A percentile compares a stretch with the other conserved stretches of the same genome.
These are phyloP conservation scores for Syngnathus acus DNA, from an alignment of 2,797 vertebrate species.

Conservation along the genomic window DNA sequence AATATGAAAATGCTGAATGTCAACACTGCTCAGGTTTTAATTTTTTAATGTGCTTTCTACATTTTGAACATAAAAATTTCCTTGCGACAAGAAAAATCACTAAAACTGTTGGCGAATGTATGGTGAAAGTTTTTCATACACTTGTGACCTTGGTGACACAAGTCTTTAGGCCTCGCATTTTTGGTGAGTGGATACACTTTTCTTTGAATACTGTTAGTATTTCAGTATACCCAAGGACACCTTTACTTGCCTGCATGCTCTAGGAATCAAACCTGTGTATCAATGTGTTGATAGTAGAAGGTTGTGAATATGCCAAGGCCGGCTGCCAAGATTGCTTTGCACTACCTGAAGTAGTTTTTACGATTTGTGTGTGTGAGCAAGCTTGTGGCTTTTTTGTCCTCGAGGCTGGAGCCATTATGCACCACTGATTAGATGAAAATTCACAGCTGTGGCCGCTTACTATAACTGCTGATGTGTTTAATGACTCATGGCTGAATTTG, in stretches of 20 bases:
- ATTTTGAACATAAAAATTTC: too few relatives aligned
- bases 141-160: neutral
- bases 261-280: constrained; percentile 47
- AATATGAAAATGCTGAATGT: too few relatives aligned
- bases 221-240: constrained; percentile 52
- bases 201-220: constrained; percentile 31
- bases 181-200: constrained; percentile 2
- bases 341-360: constrained; percentile 63
- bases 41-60: too few relatives aligned
- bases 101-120: too few relatives aligned
- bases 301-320: constrained; percentile 49
- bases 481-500: constrained; percentile 51
- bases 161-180: neutral
- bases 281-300: constrained; percentile 53
- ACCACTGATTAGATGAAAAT: constrained; percentile 54
- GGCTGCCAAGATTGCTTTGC: constrained; percentile 60
- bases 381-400: constrained; percentile 40
- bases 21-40: too few relatives aligned
- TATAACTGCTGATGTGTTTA: constrained; percentile 49
- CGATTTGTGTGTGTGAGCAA: constrained; percentile 31
- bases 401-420: constrained; percentile 53
- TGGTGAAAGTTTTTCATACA: too few relatives aligned
- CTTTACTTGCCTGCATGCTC: constrained; percentile 36
- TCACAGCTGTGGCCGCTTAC: constrained; percentile 51
- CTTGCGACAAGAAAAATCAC: too few relatives aligned